These are phyloP conservation scores for Austrolebias charrua DNA, from an alignment of 2,797 vertebrate genomes.

Conservation along the genomic window DNA sequence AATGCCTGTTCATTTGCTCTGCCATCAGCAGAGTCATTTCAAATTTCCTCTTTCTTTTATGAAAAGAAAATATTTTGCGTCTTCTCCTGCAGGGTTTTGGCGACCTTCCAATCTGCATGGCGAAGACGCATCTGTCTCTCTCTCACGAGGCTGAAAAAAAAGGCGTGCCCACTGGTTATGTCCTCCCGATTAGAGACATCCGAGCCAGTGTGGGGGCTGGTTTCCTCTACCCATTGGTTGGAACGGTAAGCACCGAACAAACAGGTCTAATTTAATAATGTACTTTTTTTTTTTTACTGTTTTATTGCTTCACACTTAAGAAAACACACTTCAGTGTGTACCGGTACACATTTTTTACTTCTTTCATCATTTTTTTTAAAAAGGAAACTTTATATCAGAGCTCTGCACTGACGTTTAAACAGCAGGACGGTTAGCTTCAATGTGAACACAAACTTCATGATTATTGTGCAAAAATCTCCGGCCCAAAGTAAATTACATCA, in stretches of 20 bases:
- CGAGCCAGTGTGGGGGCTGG: constrained; percentile 94
- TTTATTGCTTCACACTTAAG: no score
- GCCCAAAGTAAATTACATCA: no score
- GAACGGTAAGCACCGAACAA: constrained; percentile 82
- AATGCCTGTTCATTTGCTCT: not conserved
- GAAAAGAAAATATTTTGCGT: not conserved
- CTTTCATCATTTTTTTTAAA: no score
- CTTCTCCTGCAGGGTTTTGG: constrained; percentile 85
- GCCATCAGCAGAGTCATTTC: not conserved
- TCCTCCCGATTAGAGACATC: constrained; percentile 94
- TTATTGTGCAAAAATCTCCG: no score
- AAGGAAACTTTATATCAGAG: not conserved
- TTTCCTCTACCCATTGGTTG: constrained; percentile 92
- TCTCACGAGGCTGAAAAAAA: constrained; percentile 95
- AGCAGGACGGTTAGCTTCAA: no score
- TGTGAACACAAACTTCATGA: no score
- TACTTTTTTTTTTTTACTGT: not conserved
- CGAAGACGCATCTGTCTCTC: constrained; percentile 95
- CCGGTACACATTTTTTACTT: no score
- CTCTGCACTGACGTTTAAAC: no score
- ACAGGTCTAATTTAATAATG: not conserved
- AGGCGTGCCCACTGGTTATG: constrained; percentile 91
- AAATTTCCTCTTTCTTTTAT: not conserved
- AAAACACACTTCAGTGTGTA: not conserved
- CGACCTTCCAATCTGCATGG: constrained; percentile 95